Conservation (phyloP, 2,113 vertebrate species). For the Pseudorectes ferrugineus region DNA sequence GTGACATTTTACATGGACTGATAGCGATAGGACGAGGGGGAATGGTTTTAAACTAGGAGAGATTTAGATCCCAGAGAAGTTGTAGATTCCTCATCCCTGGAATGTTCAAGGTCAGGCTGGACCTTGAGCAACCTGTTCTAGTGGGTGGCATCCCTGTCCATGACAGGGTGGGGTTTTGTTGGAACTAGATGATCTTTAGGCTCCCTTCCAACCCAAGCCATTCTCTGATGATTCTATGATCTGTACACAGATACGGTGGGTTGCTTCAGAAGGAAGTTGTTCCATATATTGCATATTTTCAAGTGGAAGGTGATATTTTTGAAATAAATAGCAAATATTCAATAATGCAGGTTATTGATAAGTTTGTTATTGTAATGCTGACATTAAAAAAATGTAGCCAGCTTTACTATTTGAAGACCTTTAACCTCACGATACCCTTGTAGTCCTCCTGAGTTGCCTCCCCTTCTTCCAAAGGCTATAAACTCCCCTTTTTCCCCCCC, state of each 20-base stretch:
- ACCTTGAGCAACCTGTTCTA: neutral
- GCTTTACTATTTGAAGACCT: neutral
- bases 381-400: neutral
- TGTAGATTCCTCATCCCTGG: neutral
- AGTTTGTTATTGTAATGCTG: neutral
- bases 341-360: neutral
- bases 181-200: neutral
- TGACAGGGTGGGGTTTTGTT: neutral
- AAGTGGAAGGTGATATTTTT: neutral
- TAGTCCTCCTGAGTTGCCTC: neutral
- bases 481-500: accelerated
- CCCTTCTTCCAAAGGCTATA: neutral
- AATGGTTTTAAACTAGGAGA: neutral
- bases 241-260: neutral
- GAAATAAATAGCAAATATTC: neutral
- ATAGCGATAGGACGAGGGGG: neutral
- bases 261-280: neutral
- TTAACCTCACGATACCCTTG: neutral
- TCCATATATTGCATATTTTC: neutral
- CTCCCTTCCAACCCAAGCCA: neutral
- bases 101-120: neutral
- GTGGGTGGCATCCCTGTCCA: neutral
- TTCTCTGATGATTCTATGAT: neutral
- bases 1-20: accelerated
- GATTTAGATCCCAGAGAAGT: neutral